These are phyloP conservation scores for Dryobotodes eremita DNA, from an alignment of 2,888 invertebrate genomes.

Conservation along the genomic window DNA sequence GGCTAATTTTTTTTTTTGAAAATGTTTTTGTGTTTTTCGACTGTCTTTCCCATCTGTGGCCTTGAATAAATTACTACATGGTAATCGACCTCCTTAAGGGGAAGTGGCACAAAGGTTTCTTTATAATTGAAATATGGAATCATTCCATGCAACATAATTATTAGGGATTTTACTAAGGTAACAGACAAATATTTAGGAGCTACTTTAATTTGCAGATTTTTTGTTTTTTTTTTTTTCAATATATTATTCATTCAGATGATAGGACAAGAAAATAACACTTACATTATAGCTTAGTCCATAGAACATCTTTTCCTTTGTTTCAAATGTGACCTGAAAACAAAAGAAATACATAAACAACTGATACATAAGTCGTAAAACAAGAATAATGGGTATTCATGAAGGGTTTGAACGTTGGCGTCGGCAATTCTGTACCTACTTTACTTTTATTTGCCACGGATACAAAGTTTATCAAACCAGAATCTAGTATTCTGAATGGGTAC, in stretches of 20 bases:
- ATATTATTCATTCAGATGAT: not conserved
- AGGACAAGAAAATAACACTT: not conserved
- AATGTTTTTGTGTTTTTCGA: conserved; percentile 60
- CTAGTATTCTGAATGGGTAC: not conserved
- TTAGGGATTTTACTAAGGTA: not conserved
- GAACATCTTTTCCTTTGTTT: conserved; percentile 1
- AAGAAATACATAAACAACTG: conserved; percentile 11
- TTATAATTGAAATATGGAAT: not conserved
- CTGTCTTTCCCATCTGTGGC: conserved; percentile 53
- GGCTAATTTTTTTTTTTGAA: conserved; percentile 52
- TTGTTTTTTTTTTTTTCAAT: not conserved
- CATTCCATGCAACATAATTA: not conserved
- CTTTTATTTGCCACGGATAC: conserved; percentile 28
- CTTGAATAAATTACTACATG: conserved; percentile 67
- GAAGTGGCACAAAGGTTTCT: conserved; percentile 34
- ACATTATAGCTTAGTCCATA: not conserved
- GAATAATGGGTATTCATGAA: conserved; percentile 44
- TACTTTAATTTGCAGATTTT: not conserved
- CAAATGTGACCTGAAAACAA: conserved; percentile 24
- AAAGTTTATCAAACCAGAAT: conserved; percentile 8
- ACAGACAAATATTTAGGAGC: not conserved
- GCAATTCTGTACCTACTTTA: conserved; percentile 5
- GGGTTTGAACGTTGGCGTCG: conserved; percentile 2
- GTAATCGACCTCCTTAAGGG: conserved; percentile 16
- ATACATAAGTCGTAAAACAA: conserved; percentile 28